Evolutionary conservation across 2,888 invertebrate species (phyloP).

Genomic region (Ligdia adustata): DNA sequence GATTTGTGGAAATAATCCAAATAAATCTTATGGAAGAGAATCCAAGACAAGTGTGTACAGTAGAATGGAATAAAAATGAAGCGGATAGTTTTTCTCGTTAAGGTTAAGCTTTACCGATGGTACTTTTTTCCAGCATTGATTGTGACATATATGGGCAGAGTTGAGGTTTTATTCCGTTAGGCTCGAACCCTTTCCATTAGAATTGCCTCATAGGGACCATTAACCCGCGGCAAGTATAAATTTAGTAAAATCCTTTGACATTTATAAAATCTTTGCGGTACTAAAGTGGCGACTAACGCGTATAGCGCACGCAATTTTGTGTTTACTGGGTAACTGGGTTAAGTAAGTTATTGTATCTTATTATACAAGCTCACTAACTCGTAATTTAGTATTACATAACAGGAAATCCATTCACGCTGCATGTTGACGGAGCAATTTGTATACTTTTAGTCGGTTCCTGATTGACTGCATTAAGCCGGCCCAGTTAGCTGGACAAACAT

Average conservation of each 20-base stretch:
- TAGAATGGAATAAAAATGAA: no score
- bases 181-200: slow-evolving; percentile 56
- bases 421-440: slow-evolving; percentile 46
- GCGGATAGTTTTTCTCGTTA: slow-evolving; percentile 26
- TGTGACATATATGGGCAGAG: slow-evolving; percentile 57
- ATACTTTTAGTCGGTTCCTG: slow-evolving; percentile 63
- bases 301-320: slow-evolving; percentile 31
- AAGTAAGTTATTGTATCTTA: slow-evolving; percentile 23
- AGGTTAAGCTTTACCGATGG: slow-evolving; percentile 43
- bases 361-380: slow-evolving; percentile 23
- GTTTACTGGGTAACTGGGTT: slow-evolving; percentile 28
- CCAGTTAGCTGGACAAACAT: slow-evolving; percentile 61
- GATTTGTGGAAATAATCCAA: neutral
- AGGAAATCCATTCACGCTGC: slow-evolving; percentile 28
- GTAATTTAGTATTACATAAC: slow-evolving; percentile 28
- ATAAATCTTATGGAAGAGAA: no score
- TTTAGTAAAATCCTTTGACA: slow-evolving; percentile 48
- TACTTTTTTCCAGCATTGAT: slow-evolving; percentile 51
- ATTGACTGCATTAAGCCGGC: slow-evolving; percentile 65
- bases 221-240: slow-evolving; percentile 53
- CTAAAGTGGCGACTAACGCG: slow-evolving; percentile 29
- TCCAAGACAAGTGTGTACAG: no score
- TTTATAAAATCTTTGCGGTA: slow-evolving; percentile 40
- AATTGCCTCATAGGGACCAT: slow-evolving; percentile 59
- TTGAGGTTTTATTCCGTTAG: slow-evolving; percentile 48